These are phyloP conservation scores for Danio aesculapii DNA, from an alignment of 2,797 vertebrate genomes.

Conservation along the genomic window DNA sequence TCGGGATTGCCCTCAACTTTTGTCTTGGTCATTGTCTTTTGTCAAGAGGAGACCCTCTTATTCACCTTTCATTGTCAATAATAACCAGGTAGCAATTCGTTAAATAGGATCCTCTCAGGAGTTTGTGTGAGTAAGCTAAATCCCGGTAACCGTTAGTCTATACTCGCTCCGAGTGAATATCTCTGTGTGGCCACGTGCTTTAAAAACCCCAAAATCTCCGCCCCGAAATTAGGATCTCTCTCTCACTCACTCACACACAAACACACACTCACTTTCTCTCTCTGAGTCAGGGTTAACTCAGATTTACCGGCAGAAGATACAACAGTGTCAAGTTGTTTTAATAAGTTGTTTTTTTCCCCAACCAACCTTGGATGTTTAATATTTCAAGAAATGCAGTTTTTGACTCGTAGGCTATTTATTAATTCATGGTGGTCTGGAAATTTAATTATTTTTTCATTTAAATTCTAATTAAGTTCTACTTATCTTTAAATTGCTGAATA, in stretches of 20 bases:
- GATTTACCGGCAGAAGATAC: conserved; percentile 4
- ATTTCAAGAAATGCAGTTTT: no score
- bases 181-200: conserved; percentile 27
- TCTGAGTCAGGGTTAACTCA: conserved; percentile 8
- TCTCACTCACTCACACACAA: neutral
- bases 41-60: neutral
- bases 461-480: no score
- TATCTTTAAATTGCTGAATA: neutral
- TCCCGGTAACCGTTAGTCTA: neutral
- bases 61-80: neutral
- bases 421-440: neutral
- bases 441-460: no score
- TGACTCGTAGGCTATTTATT: neutral
- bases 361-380: no score
- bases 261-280: neutral
- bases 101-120: neutral
- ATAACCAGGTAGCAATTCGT: neutral
- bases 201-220: conserved; percentile 42
- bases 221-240: conserved; percentile 23
- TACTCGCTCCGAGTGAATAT: neutral
- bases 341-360: neutral
- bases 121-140: conserved; percentile 15
- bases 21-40: conserved; percentile 56
- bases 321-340: neutral
- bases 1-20: conserved; percentile 47